These are phyloP conservation scores for Abrostola triplasia DNA, from an alignment of 2,888 invertebrate species.

Conservation along the genomic window DNA sequence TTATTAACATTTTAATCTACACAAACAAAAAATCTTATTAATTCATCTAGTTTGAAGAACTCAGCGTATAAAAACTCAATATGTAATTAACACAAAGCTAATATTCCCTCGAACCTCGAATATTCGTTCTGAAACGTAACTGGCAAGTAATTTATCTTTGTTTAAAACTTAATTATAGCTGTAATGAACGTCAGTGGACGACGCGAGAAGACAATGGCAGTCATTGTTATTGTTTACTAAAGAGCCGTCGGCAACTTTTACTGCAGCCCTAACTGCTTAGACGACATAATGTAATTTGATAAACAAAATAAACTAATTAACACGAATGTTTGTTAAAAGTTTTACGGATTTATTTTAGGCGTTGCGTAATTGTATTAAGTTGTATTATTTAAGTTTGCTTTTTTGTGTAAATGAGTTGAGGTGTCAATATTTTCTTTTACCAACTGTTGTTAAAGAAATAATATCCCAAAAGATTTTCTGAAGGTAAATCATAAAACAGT, in stretches of 20 bases:
- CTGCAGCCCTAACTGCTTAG: slow-evolving; percentile 50
- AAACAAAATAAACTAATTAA: slow-evolving; percentile 49
- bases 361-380: slow-evolving; percentile 29
- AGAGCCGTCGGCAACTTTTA: slow-evolving; percentile 50
- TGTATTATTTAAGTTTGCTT: slow-evolving; percentile 10
- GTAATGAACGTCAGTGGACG: slow-evolving; percentile 60
- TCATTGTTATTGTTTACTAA: slow-evolving; percentile 61
- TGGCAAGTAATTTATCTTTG: slow-evolving; percentile 66
- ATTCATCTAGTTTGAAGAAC: slow-evolving; percentile 10
- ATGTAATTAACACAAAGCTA: slow-evolving; percentile 13
- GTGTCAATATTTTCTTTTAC: no score
- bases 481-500: no score
- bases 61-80: slow-evolving; percentile 4
- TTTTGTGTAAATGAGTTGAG: no score
- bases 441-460: no score
- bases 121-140: slow-evolving; percentile 57
- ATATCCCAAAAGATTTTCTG: no score
- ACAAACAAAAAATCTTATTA: neutral
- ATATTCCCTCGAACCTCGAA: slow-evolving; percentile 26
- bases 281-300: slow-evolving; percentile 49
- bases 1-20: no score
- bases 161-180: slow-evolving; percentile 69
- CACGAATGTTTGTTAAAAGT: slow-evolving; percentile 31
- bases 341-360: slow-evolving; percentile 23
- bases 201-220: slow-evolving; percentile 57